Conservation (phyloP, 2,888 invertebrate species). For the Rhagonycha lutea region DNA sequence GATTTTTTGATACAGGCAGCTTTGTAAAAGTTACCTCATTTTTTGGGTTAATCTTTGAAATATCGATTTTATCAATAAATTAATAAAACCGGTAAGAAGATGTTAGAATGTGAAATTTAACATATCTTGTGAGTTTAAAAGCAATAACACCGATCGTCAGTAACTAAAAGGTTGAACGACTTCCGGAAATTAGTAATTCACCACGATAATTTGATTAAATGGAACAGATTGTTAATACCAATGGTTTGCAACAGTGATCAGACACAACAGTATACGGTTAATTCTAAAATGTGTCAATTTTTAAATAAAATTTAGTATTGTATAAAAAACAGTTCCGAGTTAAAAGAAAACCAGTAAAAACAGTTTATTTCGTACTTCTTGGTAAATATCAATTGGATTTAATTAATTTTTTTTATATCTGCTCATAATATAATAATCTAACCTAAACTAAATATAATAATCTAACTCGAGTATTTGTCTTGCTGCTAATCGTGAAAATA, state of each 20-base stretch:
- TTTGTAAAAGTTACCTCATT: no score
- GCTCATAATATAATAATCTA: no score
- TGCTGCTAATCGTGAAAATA: no score
- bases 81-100: background rate
- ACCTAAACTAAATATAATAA: no score
- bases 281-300: background rate
- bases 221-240: background rate
- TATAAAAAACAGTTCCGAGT: no score
- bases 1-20: no score
- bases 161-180: background rate
- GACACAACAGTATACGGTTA: background rate
- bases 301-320: background rate
- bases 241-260: background rate
- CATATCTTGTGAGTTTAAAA: background rate
- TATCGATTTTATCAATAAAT: background rate
- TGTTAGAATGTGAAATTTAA: background rate
- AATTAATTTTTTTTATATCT: no score
- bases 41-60: no score
- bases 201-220: background rate
- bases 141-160: background rate
- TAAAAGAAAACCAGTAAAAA: no score
- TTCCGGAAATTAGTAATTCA: background rate
- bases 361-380: no score
- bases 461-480: no score
- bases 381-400: no score